Base-by-base conservation (phyloP, 2,113 vertebrate species). In the Pyrgilauda ruficollis region DNA sequence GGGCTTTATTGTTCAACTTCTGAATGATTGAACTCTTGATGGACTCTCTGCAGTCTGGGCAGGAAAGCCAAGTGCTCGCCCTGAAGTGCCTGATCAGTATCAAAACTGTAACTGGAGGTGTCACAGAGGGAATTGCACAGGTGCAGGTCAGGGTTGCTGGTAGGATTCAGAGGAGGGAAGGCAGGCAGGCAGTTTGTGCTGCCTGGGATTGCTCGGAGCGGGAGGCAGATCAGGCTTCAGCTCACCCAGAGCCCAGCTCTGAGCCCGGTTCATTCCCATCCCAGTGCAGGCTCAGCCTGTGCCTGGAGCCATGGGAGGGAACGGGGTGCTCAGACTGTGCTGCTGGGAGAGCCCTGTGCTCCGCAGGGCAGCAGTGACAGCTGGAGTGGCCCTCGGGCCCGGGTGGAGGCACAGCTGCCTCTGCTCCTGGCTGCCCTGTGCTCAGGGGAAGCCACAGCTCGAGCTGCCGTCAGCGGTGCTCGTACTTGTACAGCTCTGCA, bases 371-470 rank as follows among this genome's bases (percentile, higher is more conserved):
- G 58, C 22, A 47, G 7, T 2, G 52, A 17, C 46, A 43, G 43
- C 77, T 49, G 55, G 15, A 13, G 3, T 1, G 23, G 33, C 84
- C 44, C 76, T 47, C 0, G 0, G 55, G 49, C 61, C 3, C 2
- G 44, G 2, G 18, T 15, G 0, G 0, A 44, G 79, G 10, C 24
- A 22, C 3, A 0, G 1, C 3, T 2, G 5, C 66, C 47, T 44
- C 76, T 76, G 68, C 30, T 28, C 30, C 0, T 4, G 5, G 53
- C 39, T 50, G 56, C 3, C 30, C 53, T 26, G 7, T 13, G 5
- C 62, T 23, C 43, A 31, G 74, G 55, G 43, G 5, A 16, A 31
- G 46, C 64, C 87, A 55, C 46, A 6, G 21, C 12, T 3, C 9
- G 63, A 61, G 68, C 26, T 41, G 4, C 46, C 27, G 24, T 8